Conservation (phyloP, 2,888 invertebrate species). For the Euclidia mi region DNA sequence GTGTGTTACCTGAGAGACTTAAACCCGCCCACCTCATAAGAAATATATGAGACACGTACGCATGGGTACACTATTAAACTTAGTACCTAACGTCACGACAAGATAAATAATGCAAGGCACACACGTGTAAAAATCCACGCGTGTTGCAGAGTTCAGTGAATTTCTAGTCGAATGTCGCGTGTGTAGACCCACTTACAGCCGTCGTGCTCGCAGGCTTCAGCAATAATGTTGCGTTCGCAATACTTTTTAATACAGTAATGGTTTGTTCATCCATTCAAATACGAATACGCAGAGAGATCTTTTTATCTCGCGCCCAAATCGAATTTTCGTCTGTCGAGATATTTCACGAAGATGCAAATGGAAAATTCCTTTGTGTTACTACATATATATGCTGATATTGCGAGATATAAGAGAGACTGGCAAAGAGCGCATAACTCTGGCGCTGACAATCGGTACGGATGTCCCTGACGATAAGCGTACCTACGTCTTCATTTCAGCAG, state of each 20-base stretch:
- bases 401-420: constrained; percentile 64
- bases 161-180: too few relatives aligned
- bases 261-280: constrained; percentile 63
- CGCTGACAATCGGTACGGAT: constrained; percentile 28
- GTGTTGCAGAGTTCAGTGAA: constrained; percentile 26
- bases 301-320: constrained; percentile 69
- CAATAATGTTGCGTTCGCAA: too few relatives aligned
- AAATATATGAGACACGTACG: constrained; percentile 33
- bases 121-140: constrained; percentile 38
- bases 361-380: constrained; percentile 72
- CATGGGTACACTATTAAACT: constrained; percentile 36
- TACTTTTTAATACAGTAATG: constrained; percentile 71
- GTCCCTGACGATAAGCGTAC: constrained; percentile 39
- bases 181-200: too few relatives aligned
- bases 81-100: constrained; percentile 45
- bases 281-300: constrained; percentile 58
- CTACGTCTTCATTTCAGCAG: constrained; percentile 47
- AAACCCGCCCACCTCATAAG: constrained; percentile 28
- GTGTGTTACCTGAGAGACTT: constrained; percentile 10
- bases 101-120: constrained; percentile 44
- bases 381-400: constrained; percentile 73
- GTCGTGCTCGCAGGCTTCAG: too few relatives aligned
- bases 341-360: constrained; percentile 72
- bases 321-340: constrained; percentile 73
- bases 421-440: constrained; percentile 56